Evolutionary conservation across 2,113 vertebrate species (phyloP).

Genomic region (Planiliza haematocheilus): DNA sequence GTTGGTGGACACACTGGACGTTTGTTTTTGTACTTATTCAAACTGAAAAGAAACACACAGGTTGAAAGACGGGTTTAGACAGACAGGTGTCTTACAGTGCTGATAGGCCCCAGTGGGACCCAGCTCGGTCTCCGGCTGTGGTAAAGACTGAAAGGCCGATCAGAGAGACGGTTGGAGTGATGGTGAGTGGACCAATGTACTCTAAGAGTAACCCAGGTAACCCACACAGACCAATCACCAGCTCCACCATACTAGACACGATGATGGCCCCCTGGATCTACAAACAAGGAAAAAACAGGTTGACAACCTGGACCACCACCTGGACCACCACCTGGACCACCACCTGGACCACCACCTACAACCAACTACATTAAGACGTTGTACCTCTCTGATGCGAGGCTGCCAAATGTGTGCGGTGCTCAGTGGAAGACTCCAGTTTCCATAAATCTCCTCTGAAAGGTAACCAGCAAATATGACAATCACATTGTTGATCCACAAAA

Average conservation of each 20-base stretch:
- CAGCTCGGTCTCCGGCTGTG: conserved; percentile 91
- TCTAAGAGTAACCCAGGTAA: conserved; percentile 92
- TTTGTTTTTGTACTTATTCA: not conserved
- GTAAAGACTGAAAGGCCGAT: conserved; percentile 96
- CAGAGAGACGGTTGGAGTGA: conserved; percentile 95
- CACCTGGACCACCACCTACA: not conserved
- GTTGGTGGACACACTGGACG: too few relatives aligned
- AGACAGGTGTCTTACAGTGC: conserved; percentile 83
- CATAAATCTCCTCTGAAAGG: conserved; percentile 92
- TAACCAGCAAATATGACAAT: not conserved
- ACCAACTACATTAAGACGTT: not conserved
- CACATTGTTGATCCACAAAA: not conserved
- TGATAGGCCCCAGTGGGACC: conserved; percentile 96
- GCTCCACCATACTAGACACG: conserved; percentile 91
- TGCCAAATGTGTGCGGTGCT: conserved; percentile 95
- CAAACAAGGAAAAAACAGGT: conserved; percentile 3
- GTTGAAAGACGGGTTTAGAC: not conserved
- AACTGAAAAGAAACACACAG: not conserved
- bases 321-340: too few relatives aligned
- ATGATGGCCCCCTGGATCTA: conserved; percentile 93
- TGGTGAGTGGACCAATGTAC: conserved; percentile 95
- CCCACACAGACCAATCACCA: conserved; percentile 89
- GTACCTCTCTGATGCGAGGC: conserved; percentile 91
- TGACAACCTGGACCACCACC: not conserved
- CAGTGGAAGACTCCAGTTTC: conserved; percentile 90